Evolutionary conservation across 1,140 invertebrate genomes (phyloP), one percentile per base, ranked within the genome.

Genomic region (Leptoteleia sp.): DNA sequence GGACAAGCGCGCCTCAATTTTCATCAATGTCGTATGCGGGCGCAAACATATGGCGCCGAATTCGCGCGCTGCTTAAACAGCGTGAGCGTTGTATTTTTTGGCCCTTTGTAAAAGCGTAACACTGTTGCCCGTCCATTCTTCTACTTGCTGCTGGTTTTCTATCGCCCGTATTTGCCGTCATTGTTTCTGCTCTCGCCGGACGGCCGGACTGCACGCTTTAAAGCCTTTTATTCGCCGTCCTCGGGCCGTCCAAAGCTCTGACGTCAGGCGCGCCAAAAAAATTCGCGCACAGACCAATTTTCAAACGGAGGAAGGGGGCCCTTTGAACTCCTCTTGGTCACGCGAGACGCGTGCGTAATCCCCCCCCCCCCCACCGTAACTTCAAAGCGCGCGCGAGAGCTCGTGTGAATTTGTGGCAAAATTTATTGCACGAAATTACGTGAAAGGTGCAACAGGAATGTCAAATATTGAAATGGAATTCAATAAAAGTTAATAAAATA

Each of bases 111-210:
- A 80, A 81, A 77, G 80, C 73, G 81, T 67, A 81, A 79, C 80
- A 76, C n/a, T n/a, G 76, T 81, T 72, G 79, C n/a, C 61, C 80
- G 79, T 82, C 79, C 78, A 78, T 80, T 84, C 81, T 83, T 83
- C 81, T 80, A 80, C 59, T 80, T 45, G 76, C 59, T 73, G 78
- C 45, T 64, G 79, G 80, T 81, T 87, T 84, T 85, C 79, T 81
- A 82, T 83, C 84, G 82, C 84, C 84, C 83, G 83, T 87, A 86
- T 87, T 87, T 86, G 83, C 83, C 81, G 78, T 85, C 85, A 85
- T 87, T 87, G 84, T 87, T 85, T 85, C 82, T 82, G 50, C n/a
- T n/a, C 73, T 79, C 29, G 29, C 47, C 31, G 83, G 78, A 81
- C 84, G n/a, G 65, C 68, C 25, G 61, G 50, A 38, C 52, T 31